These are phyloP conservation scores for Leucoptera coffeella DNA, from an alignment of 2,888 invertebrate species.

Conservation along the genomic window DNA sequence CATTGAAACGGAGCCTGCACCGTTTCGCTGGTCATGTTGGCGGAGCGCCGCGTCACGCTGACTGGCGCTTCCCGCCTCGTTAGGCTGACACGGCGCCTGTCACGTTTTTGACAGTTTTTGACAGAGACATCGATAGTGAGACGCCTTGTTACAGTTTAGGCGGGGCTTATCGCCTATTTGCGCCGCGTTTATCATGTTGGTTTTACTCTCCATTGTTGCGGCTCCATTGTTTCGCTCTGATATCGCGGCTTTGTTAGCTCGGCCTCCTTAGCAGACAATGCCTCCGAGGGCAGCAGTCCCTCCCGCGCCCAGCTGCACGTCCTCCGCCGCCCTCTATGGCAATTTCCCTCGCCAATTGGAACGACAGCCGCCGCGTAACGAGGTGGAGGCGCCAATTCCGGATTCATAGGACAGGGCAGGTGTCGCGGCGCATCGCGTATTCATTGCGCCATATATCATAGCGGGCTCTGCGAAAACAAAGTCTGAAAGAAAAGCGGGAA, in stretches of 20 bases:
- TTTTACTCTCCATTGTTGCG: conserved; percentile 31
- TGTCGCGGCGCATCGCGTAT: conserved; percentile 44
- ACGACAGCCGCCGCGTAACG: too few species aligned
- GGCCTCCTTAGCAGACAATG: too few species aligned
- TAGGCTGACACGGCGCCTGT: conserved; percentile 46
- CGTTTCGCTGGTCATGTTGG: conserved; percentile 8
- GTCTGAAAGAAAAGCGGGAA: conserved; percentile 16
- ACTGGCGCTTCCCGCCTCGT: conserved; percentile 33
- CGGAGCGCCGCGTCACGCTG: conserved; percentile 22
- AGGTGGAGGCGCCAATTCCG: conserved; percentile 31
- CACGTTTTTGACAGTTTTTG: conserved; percentile 49
- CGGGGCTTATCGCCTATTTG: conserved; percentile 37
- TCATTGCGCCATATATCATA: conserved; percentile 49
- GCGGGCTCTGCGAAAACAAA: conserved; percentile 8
- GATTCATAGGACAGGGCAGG: conserved; percentile 41
- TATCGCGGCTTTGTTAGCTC: too few species aligned
- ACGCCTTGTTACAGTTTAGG: conserved; percentile 39
- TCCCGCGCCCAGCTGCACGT: too few species aligned
- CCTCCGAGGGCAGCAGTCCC: too few species aligned
- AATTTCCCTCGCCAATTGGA: conserved; percentile 13
- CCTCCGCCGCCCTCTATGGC: conserved; percentile 8
- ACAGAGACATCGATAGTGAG: conserved; percentile 50
- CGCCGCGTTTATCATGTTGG: conserved; percentile 26
- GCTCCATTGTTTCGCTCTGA: neutral
- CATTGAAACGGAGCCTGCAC: too few species aligned